A percentile compares a stretch with the other conserved stretches of the same genome.
These are phyloP conservation scores for Sminthopsis crassicaudata DNA, from an alignment of 2,113 vertebrate genomes.

Conservation along the genomic window DNA sequence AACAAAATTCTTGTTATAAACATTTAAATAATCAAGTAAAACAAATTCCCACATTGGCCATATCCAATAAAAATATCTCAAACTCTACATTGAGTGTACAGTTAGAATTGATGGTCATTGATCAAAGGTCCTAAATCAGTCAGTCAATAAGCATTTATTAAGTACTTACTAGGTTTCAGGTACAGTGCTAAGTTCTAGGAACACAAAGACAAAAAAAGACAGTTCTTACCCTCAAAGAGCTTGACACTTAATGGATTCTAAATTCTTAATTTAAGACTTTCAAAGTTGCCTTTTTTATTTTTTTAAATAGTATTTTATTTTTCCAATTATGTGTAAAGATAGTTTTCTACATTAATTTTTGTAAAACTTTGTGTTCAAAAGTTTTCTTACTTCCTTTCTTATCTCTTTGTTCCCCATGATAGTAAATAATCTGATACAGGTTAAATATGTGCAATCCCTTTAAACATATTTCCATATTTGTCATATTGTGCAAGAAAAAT, in stretches of 20 bases:
- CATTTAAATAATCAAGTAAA: background rate
- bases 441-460: too few relatives aligned
- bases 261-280: background rate
- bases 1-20: background rate
- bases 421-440: too few relatives aligned
- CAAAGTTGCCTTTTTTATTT: background rate
- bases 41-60: background rate
- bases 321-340: too few relatives aligned
- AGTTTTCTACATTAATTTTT: too few relatives aligned
- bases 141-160: background rate
- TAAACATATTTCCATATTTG: too few relatives aligned
- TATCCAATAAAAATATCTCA: background rate
- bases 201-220: background rate
- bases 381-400: too few relatives aligned
- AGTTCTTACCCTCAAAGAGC: background rate
- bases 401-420: too few relatives aligned
- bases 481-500: too few relatives aligned
- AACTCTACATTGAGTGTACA: background rate
- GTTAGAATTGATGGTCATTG: background rate
- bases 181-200: background rate
- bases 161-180: background rate
- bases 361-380: too few relatives aligned
- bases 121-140: background rate
- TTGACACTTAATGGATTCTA: background rate
- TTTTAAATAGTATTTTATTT: too few relatives aligned